Base-by-base conservation (phyloP, 2,888 invertebrate genomes). In the Onchidella celtica region DNA sequence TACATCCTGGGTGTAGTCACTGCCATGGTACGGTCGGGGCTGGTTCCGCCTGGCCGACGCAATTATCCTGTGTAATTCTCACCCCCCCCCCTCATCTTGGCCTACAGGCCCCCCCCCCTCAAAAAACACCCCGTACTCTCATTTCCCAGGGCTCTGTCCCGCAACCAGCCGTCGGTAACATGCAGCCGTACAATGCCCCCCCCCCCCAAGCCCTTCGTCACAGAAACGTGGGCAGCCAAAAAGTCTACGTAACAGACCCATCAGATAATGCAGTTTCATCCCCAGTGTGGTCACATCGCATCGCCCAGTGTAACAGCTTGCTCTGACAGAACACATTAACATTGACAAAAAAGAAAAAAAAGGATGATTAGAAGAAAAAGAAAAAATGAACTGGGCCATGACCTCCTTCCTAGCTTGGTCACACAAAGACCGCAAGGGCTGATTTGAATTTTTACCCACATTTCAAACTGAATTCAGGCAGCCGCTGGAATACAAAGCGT, bases 271-370 rank as follows among this genome's bases (percentile, higher is more conserved):
- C n/a, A n/a, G n/a, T n/a, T n/a, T n/a, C n/a, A n/a, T n/a, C n/a
- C n/a, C n/a, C n/a, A n/a, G n/a, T n/a, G n/a, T n/a, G n/a, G n/a
- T n/a, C n/a, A n/a, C n/a, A n/a, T n/a, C n/a, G n/a, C n/a, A n/a
- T n/a, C n/a, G n/a, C 32, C 57, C 72, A 3, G 6, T n/a, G 72
- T 57, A 72, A 72, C 72, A 72, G 55, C 72, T 72, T 55, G 32
- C 32, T 14, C 57, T 57, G 72, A 57, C 72, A 72, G 32, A 72
- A 72, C 72, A 72, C 72, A 72, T 72, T 57, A 72, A 21, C 55
- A 32, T n/a, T 32, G 68, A 32, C n/a, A 63, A 36, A 40, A 29
- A 75, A 34, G 59, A 61, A 75, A 29, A 65, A 40, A 63, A 34
- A 75, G 65, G 65, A 34, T 40, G 40, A 65, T 24, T 63, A 61